These are phyloP conservation scores for Agrochola litura DNA, from an alignment of 2,888 invertebrate species.

Conservation along the genomic window DNA sequence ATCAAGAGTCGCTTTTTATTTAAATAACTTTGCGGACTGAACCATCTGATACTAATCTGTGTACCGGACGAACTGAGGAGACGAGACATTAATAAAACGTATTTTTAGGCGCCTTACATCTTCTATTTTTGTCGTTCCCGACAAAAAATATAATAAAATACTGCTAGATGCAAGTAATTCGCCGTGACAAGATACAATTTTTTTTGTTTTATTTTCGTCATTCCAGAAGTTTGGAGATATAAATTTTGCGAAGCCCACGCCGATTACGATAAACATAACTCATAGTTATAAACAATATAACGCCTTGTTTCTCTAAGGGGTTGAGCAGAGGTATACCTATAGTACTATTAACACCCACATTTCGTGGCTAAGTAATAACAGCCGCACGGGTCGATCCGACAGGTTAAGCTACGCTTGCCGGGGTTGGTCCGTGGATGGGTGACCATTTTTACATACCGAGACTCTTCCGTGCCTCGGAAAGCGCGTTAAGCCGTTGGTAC, in stretches of 20 bases:
- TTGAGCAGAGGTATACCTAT: too few relatives aligned
- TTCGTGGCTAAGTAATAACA: too few relatives aligned
- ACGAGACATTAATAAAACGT: conserved; percentile 35
- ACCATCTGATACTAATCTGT: too few relatives aligned
- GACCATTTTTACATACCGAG: too few relatives aligned
- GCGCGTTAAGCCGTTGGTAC: too few relatives aligned
- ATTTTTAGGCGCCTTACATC: conserved; percentile 19
- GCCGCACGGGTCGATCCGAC: too few relatives aligned
- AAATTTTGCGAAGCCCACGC: background rate
- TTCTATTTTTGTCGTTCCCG: conserved; percentile 28
- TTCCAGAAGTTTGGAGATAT: background rate
- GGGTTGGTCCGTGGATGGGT: too few relatives aligned
- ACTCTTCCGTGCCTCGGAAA: too few relatives aligned
- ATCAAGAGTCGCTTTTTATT: too few relatives aligned
- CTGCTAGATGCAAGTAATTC: conserved; percentile 8
- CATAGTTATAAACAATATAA: background rate
- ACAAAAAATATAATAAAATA: conserved; percentile 15
- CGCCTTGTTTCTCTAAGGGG: background rate
- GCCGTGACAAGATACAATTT: conserved; percentile 10
- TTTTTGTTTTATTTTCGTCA: background rate
- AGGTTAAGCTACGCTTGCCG: too few relatives aligned
- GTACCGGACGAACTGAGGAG: background rate
- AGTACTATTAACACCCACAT: too few relatives aligned
- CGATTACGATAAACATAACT: background rate
- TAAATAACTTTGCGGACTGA: too few relatives aligned